Evolutionary conservation across 1,140 invertebrate genomes (phyloP).

Genomic region (Drosophila neocordata): DNA sequence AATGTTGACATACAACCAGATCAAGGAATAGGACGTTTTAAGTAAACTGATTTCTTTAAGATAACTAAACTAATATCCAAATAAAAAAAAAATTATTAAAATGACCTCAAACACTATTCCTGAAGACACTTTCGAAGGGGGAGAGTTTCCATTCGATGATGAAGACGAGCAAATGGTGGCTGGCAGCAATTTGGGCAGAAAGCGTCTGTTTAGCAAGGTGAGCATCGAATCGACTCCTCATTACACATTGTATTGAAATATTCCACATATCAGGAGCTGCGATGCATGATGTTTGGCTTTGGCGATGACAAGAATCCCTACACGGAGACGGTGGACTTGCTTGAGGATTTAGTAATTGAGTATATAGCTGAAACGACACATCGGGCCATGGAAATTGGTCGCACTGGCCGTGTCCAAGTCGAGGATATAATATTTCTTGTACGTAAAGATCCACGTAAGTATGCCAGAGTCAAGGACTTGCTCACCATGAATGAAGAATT

Average conservation of each 20-base stretch:
- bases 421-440: conserved; percentile 99
- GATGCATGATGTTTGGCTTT: conserved; percentile 99
- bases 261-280: conserved; percentile 85
- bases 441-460: conserved; percentile 98
- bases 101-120: conserved; percentile 59
- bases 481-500: conserved; percentile 99
- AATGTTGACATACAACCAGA: background rate
- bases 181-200: conserved; percentile 89
- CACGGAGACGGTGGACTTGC: conserved; percentile 98
- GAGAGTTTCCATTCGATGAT: conserved; percentile 84
- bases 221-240: too few species aligned
- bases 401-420: conserved; percentile 96
- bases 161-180: conserved; percentile 86
- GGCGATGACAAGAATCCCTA: conserved; percentile 99
- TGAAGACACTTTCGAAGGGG: conserved; percentile 72
- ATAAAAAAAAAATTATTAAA: conserved; percentile 26
- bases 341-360: conserved; percentile 99
- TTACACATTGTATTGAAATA: background rate
- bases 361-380: conserved; percentile 98
- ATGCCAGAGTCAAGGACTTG: conserved; percentile 98
- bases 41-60: background rate
- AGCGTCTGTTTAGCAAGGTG: conserved; percentile 92
- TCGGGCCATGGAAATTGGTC: conserved; percentile 98
- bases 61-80: background rate
- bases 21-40: background rate